A percentile compares a stretch with the other conserved stretches of the same genome.
These are phyloP conservation scores for Venustaconcha ellipsiformis DNA, from an alignment of 1,140 invertebrate species.

Conservation along the genomic window DNA sequence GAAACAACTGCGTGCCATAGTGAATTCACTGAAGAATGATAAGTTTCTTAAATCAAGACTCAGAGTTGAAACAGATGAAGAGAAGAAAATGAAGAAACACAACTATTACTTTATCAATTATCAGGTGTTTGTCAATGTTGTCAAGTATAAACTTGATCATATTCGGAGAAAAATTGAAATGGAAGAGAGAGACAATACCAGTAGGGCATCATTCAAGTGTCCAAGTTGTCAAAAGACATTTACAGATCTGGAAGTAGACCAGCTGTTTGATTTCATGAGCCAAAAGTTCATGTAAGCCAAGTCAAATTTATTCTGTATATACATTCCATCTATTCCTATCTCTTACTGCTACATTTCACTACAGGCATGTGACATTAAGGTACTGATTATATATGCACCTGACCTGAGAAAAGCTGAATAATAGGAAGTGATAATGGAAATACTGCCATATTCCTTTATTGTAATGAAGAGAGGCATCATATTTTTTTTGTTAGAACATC, in stretches of 20 bases:
- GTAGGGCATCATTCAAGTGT: slow-evolving; percentile 95
- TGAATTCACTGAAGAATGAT: slow-evolving; percentile 88
- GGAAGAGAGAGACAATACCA: slow-evolving; percentile 93
- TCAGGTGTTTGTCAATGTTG: slow-evolving; percentile 95
- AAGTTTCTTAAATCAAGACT: slow-evolving; percentile 93
- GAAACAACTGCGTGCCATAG: slow-evolving; percentile 90
- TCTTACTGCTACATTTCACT: too few relatives aligned
- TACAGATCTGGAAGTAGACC: slow-evolving; percentile 80
- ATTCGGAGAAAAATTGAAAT: slow-evolving; percentile 96
- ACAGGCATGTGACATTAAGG: too few relatives aligned
- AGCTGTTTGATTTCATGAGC: slow-evolving; percentile 88
- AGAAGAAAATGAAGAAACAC: slow-evolving; percentile 96
- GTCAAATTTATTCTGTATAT: neutral
- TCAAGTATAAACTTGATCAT: slow-evolving; percentile 95
- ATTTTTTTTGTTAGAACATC: too few relatives aligned
- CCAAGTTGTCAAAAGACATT: slow-evolving; percentile 91
- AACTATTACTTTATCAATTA: slow-evolving; percentile 99
- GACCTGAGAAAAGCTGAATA: too few relatives aligned
- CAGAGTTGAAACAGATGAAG: slow-evolving; percentile 93
- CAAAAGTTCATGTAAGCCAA: slow-evolving; percentile 76
- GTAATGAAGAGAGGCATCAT: too few relatives aligned
- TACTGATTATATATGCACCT: too few relatives aligned
- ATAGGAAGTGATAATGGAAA: too few relatives aligned
- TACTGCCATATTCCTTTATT: too few relatives aligned
- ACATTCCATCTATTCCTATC: neutral